Evolutionary conservation across 1,140 invertebrate species (phyloP), one percentile per base, ranked within the genome.

Genomic region (Lethrus apterus): DNA sequence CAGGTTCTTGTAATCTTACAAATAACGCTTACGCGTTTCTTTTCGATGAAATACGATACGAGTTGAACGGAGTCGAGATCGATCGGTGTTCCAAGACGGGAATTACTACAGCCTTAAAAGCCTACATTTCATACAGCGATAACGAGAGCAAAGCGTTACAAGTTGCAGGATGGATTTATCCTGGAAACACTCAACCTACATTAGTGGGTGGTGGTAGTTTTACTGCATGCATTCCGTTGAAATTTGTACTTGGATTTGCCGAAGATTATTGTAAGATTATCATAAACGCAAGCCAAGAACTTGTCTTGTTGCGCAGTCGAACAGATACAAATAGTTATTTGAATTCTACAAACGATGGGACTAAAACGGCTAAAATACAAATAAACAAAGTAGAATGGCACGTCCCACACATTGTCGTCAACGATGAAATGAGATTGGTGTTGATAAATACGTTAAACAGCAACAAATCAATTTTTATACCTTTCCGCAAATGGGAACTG

Each of bases 231-330:
- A 42, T 42, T 26, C 48, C 33, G n/a, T 30, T 51, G 34, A 47
- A 51, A 34, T 36, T 36, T 36, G 15, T 53, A 19, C 13, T 53
- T 23, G 47, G 51, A 9, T 50, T 50, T 46, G 48, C 52, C 5
- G 52, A 46, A 44, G 51, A 53, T 31, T 53, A 53, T 29, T 5
- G 17, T 9, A 53, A 46, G 34, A 43, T 49, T 2, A 36, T 53
- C 20, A 29, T 53, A 0, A 53, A 50, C 26, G 43, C 32, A 10
- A 46, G 48, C 10, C 52, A 54, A 15, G 51, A 54, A 19, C 19
- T 54, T 11, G 50, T 54, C 17, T 21, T 54, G 32, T 15, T 47
- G 11, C 35, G 43, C 10, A 40, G 48, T 1, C 24, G 34, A 17
- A 41, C 26, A 4, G 45, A 50, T 31, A 21, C 24, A 15, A 40